Conservation (phyloP, 23 tunicate genomes). For the Corella eumyota region DNA sequence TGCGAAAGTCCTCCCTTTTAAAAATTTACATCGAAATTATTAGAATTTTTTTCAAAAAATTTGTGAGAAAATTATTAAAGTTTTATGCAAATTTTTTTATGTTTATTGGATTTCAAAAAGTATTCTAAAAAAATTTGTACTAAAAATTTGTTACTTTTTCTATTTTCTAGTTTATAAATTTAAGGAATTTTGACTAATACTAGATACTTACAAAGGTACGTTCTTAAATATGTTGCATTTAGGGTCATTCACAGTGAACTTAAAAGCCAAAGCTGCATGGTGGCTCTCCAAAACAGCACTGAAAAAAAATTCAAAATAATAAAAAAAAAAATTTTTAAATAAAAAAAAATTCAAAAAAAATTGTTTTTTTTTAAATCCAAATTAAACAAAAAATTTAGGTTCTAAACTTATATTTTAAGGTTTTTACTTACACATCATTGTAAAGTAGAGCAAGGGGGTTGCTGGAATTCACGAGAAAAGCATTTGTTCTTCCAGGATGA, state of each 20-base stretch:
- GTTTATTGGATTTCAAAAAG: no score
- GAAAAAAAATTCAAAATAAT: constrained; percentile 4
- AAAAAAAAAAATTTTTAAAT: neutral
- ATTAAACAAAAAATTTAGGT: neutral
- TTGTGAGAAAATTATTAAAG: no score
- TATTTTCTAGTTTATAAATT: no score
- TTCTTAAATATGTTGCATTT: constrained; percentile 65
- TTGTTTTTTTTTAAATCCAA: neutral
- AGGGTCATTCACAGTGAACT: constrained; percentile 58
- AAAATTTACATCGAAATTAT: neutral
- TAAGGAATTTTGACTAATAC: no score
- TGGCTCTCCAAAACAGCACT: constrained; percentile 77
- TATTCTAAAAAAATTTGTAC: no score
- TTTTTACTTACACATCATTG: constrained; percentile 52
- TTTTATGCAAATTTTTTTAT: no score
- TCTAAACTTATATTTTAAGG: neutral
- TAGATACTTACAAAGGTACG: constrained; percentile 34
- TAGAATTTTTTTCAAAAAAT: no score
- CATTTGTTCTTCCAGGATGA: constrained; percentile 76
- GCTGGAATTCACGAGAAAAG: constrained; percentile 52
- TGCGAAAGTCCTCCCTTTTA: constrained; percentile 43
- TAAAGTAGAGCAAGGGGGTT: constrained; percentile 64
- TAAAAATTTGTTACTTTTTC: no score
- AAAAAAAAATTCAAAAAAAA: neutral
- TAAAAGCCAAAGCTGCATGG: constrained; percentile 69